A percentile compares a stretch with the other conserved stretches of the same genome.
phyloP scores from a whole-genome alignment of 2,113 vertebrate species.

The Dicerorhinus sumatrensis region DNA sequence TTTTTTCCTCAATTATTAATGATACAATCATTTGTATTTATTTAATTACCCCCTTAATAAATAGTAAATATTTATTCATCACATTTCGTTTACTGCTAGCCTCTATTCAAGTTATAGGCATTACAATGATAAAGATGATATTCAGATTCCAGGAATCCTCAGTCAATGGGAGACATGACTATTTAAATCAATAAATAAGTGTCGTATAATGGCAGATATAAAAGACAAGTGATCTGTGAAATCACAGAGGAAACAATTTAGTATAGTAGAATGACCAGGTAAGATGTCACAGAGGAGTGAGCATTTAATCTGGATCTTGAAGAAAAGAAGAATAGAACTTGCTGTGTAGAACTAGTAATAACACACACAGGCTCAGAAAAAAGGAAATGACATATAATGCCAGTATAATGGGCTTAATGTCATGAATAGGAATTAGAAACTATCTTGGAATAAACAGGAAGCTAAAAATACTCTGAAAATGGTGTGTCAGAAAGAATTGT shows the following conservation, averaged over 20 bases:
- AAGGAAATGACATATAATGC: background rate
- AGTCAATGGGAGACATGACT: background rate
- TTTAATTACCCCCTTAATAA: background rate
- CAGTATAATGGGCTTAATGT: background rate
- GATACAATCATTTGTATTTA: background rate
- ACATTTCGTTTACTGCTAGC: background rate
- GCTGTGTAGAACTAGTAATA: background rate
- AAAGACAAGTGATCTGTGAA: background rate
- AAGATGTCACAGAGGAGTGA: background rate
- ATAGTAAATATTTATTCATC: background rate
- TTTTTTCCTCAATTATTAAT: background rate
- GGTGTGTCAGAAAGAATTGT: background rate
- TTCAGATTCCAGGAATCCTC: background rate
- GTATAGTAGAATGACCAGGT: background rate
- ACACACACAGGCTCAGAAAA: background rate
- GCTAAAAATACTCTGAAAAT: background rate
- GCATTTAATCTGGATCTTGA: background rate
- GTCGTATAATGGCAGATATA: background rate
- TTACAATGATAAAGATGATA: background rate
- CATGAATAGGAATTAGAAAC: background rate
- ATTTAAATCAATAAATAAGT: constrained; percentile 6
- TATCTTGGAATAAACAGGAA: background rate
- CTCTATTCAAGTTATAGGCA: background rate
- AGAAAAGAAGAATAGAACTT: background rate
- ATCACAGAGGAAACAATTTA: background rate